Base-by-base conservation (phyloP, 35 echinoderm and acorn worm genomes). In the Heliocidaris tuberculata region DNA sequence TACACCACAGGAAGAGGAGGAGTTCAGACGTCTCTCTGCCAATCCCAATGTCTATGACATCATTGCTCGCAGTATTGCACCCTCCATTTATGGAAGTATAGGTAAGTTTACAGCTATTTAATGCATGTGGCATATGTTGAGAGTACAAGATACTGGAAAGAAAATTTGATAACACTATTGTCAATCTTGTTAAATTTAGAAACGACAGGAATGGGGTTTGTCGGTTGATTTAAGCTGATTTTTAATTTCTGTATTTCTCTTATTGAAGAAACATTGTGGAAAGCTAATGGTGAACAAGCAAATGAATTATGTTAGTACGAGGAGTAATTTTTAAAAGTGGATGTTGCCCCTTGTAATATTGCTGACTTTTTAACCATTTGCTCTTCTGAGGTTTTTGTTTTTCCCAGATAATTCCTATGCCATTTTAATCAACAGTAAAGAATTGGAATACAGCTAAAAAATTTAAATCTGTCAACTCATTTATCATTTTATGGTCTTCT, bases 11-110 rank as follows among this genome's bases (percentile, higher is more conserved):
- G 98, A 99, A 92, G 98, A 99, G 59, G 98, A 99, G 60, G 98
- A 99, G 86, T 97, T 99, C 95, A 85, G 98, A 16, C 96, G 97
- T 21, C 50, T 99, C 7, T 48, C 97, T 16, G 97, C 98, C 24
- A 97, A 96, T 90, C 97, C 97, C 5, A 97, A 99, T 47, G 93
- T 99, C 30, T 97, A 99, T 93, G 97, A 99, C 29, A 88, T 88
- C 17, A 92, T 99, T 30, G 98, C 96, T 1, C 97, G 94, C 60
- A 99, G 98, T 89, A 99, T 99, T 13, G 98, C 98, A 27, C 98
- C 98, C 15, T 99, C 98, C 49, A 99, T 99, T 70, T 99, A 97
- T 97, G 98, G 98, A 31, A 99, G 98, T 85, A 71, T 97, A 32
- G 98, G 98, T 99, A 88, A 59, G 96, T 94, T 31, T 32, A 78